Base-by-base conservation (phyloP, 2,113 vertebrate genomes). In the Ceratotherium simum region DNA sequence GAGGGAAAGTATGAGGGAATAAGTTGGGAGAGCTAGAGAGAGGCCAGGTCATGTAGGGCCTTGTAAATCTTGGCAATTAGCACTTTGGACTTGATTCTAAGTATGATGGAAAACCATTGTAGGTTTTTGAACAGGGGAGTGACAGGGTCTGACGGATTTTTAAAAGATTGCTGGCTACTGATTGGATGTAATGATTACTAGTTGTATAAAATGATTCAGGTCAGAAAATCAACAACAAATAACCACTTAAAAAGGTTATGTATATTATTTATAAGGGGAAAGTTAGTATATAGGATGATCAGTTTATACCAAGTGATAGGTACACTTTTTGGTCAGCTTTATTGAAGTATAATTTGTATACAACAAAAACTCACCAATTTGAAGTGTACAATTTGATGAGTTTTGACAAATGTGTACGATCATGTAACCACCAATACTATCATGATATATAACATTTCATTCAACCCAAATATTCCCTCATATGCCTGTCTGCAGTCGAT, bases 211-310 rank as follows among this genome's bases (percentile, higher is more conserved):
- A 36, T 87, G 64, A 80, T 29, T 93, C 9, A 39, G 11, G 11
- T 91, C 46, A 95, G 58, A 85, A 92, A 81, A 90, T 80, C 46
- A 80, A 21, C 6, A 84, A 54, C 51, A 94, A 78, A 60, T 33
- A 70, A 91, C 56, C 25, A 58, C 56, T 81, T 90, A 62, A 92
- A 81, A 89, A 87, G 14, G 25, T 62, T 81, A n/a, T 62, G 14
- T 88, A 46, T 88, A 58, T 88, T 87, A 86, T 80, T 94, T 94
- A 21, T 95, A 89, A 96, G 2, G 46, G 73, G 23, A 48, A 42
- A 51, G 18, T 91, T 93, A 70, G 18, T 65, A 25, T 90, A 72
- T 72, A 39, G 33, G 20, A 8, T 87, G 36, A 36, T n/a, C 58
- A 65, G 33, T 83, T 97, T 88, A 79, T 87, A 69, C 25, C 29